phyloP scores from a whole-genome alignment of 2,888 invertebrate species.

The Adineta ricciae region DNA sequence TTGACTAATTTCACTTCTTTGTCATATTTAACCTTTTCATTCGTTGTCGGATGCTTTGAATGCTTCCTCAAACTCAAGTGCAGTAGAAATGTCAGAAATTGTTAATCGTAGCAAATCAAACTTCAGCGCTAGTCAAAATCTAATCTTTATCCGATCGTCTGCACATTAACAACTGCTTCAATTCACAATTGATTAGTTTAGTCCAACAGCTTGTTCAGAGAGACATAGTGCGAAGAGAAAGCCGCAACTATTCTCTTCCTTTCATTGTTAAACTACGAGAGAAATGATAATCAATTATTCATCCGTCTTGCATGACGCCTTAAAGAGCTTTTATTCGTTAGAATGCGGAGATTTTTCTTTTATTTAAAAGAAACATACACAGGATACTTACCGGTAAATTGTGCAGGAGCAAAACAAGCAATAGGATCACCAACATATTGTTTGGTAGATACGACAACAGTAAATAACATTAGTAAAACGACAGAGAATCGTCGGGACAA shows the following conservation, averaged over 20 bases:
- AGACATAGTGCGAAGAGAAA: too few species aligned
- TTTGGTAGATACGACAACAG: conserved; percentile 35
- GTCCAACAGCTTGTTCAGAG: too few species aligned
- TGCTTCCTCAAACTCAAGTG: not conserved
- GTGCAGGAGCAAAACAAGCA: conserved; percentile 30
- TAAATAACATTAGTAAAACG: conserved; percentile 34
- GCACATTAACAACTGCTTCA: too few species aligned
- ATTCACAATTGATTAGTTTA: too few species aligned
- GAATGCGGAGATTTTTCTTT: too few species aligned
- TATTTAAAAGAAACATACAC: too few species aligned
- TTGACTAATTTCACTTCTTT: not conserved
- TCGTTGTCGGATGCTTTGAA: not conserved
- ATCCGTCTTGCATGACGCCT: too few species aligned
- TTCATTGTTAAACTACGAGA: too few species aligned
- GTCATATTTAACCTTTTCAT: not conserved
- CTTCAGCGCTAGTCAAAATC: not conserved
- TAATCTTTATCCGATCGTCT: too few species aligned
- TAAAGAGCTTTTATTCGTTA: too few species aligned
- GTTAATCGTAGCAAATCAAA: not conserved
- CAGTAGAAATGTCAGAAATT: not conserved
- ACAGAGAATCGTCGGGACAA: conserved; percentile 34
- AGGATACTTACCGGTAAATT: conserved; percentile 33
- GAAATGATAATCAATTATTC: too few species aligned
- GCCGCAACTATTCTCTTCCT: too few species aligned
- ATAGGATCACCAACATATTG: conserved; percentile 36